Conservation (phyloP, 2,888 invertebrate genomes). For the Drepanosiphum platanoidis region DNA sequence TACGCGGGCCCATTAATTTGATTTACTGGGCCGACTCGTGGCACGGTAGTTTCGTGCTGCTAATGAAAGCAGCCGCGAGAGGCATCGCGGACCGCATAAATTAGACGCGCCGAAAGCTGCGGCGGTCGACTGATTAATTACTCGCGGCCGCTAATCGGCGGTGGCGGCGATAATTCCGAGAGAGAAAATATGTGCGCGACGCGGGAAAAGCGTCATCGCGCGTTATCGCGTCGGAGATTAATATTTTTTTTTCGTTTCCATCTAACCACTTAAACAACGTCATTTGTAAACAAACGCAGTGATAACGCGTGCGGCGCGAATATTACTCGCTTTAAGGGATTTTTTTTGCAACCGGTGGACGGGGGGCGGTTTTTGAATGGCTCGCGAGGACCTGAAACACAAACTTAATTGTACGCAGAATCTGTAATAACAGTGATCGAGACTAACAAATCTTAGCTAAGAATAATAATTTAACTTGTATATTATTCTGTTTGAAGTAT, state of each 20-base stretch:
- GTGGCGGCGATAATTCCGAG: not conserved
- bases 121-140: conserved; percentile 52
- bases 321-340: no score
- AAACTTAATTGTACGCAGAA: no score
- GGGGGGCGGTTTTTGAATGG: no score
- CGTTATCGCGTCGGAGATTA: not conserved
- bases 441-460: no score
- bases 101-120: conserved; percentile 37
- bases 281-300: no score
- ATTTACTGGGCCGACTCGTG: conserved; percentile 43
- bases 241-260: not conserved
- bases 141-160: conserved; percentile 36
- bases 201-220: not conserved
- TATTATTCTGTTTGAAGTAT: no score
- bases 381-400: no score
- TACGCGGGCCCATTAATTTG: conserved; percentile 59
- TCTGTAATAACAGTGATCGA: no score
- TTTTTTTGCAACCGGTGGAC: no score
- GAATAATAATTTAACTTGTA: no score
- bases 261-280: no score
- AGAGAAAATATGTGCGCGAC: not conserved
- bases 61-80: conserved; percentile 51
- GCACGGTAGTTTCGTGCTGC: conserved; percentile 18
- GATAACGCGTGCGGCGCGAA: no score
- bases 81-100: conserved; percentile 44